Conservation (phyloP, 2,888 invertebrate genomes). For the Pterostichus madidus region DNA sequence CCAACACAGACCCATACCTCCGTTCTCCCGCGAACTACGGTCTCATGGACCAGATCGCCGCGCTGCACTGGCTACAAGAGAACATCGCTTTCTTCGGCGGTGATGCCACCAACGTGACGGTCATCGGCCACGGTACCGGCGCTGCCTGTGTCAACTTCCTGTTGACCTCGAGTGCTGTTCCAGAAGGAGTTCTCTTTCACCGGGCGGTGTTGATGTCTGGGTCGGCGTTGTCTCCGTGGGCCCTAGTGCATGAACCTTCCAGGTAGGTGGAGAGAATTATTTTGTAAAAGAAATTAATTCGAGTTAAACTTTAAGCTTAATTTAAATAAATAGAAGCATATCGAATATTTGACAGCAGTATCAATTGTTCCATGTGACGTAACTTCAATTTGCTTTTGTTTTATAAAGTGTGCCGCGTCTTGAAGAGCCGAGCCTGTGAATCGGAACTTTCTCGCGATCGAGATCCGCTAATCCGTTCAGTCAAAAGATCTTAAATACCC, state of each 20-base stretch:
- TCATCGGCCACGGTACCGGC: slow-evolving; percentile 97
- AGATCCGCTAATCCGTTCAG: no score
- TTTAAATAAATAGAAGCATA: no score
- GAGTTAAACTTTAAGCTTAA: no score
- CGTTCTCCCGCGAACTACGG: slow-evolving; percentile 96
- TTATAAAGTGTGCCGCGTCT: no score
- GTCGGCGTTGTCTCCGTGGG: slow-evolving; percentile 94
- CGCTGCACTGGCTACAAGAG: slow-evolving; percentile 96
- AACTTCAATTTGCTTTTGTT: no score
- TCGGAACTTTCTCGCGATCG: no score
- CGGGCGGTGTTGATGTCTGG: slow-evolving; percentile 95
- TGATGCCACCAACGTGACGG: slow-evolving; percentile 94
- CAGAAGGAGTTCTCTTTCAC: slow-evolving; percentile 93
- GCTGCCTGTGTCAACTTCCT: slow-evolving; percentile 97
- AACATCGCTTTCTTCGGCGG: slow-evolving; percentile 97
- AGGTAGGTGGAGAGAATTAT: slow-evolving; percentile 33
- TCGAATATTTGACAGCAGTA: no score
- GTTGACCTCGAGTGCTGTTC: slow-evolving; percentile 95
- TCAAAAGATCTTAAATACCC: no score
- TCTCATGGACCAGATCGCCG: slow-evolving; percentile 98
- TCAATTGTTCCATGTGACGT: no score
- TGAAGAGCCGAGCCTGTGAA: no score
- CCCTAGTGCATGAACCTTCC: slow-evolving; percentile 88
- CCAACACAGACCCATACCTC: slow-evolving; percentile 91
- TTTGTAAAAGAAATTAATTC: no score